phyloP scores from a whole-genome alignment of 2,888 invertebrate genomes.

The Cosmia pyralina region DNA sequence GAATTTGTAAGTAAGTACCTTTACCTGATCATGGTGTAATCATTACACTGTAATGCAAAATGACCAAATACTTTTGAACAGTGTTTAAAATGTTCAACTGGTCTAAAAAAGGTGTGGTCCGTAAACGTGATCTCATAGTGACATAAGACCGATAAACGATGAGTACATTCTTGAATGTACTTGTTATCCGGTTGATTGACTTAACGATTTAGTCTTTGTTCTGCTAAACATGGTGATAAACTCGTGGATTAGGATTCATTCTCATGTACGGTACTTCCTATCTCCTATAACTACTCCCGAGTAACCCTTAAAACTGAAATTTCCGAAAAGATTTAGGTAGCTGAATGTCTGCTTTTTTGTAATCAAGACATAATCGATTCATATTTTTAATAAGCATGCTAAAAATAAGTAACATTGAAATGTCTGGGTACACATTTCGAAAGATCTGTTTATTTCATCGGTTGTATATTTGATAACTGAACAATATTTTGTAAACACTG shows the following conservation, averaged over 20 bases:
- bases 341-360: background rate
- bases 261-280: no score
- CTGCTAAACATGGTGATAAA: constrained; percentile 11
- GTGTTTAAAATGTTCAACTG: constrained; percentile 44
- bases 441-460: background rate
- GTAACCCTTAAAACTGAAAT: no score
- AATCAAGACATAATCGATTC: background rate
- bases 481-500: constrained; percentile 15
- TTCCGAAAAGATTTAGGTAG: background rate
- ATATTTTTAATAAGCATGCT: background rate
- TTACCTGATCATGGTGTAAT: constrained; percentile 1
- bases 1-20: no score
- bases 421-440: background rate
- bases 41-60: no score
- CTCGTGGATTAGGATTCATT: background rate
- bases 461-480: constrained; percentile 18
- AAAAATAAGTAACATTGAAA: constrained; percentile 17
- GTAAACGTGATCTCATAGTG: constrained; percentile 62
- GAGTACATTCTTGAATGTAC: constrained; percentile 45
- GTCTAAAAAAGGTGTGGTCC: constrained; percentile 59
- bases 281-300: no score
- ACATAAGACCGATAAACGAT: constrained; percentile 63
- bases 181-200: constrained; percentile 42
- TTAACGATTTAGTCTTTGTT: constrained; percentile 31
- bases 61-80: background rate